Evolutionary conservation across 2,888 invertebrate genomes (phyloP).

Genomic region (Macroteleia sp.): DNA sequence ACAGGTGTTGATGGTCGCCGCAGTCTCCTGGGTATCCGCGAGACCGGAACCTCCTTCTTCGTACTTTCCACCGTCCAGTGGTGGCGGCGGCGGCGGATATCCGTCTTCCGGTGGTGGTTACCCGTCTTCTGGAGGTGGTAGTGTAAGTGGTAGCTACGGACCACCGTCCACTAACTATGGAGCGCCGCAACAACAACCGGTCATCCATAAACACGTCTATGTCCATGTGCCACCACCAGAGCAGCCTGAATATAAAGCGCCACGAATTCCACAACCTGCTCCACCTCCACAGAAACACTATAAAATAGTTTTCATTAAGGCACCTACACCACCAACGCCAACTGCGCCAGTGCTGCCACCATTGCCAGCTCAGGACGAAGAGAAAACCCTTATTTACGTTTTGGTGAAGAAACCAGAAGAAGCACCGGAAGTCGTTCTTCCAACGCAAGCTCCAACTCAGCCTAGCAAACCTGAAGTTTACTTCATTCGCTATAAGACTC

Average conservation of each 20-base stretch:
- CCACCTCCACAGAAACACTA: conserved; percentile 90
- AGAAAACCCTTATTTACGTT: conserved; percentile 95
- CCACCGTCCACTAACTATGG: conserved; percentile 79
- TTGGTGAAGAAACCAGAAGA: conserved; percentile 95
- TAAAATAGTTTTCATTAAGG: conserved; percentile 93
- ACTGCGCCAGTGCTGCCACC: conserved; percentile 84
- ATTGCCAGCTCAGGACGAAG: conserved; percentile 92
- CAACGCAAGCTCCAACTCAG: conserved; percentile 92
- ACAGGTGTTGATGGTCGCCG: conserved; percentile 66
- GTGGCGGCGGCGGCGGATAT: conserved; percentile 66
- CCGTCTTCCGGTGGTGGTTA: conserved; percentile 48
- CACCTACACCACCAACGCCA: conserved; percentile 85
- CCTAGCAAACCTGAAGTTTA: conserved; percentile 95
- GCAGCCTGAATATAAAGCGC: conserved; percentile 88
- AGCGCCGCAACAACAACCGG: conserved; percentile 88
- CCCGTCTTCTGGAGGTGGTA: conserved; percentile 31
- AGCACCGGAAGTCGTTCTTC: conserved; percentile 91
- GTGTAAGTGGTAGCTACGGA: conserved; percentile 69
- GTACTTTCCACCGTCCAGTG: conserved; percentile 84
- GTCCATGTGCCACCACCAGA: conserved; percentile 96
- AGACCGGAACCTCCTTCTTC: conserved; percentile 86
- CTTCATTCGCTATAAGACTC: conserved; percentile 95
- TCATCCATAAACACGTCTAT: conserved; percentile 95
- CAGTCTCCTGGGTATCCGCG: conserved; percentile 68
- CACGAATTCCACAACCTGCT: conserved; percentile 85